Percentiles rank a stretch among this genome's conserved stretches.
Conservation (phyloP, 1,140 invertebrate genomes). For the Colletes gigas region DNA sequence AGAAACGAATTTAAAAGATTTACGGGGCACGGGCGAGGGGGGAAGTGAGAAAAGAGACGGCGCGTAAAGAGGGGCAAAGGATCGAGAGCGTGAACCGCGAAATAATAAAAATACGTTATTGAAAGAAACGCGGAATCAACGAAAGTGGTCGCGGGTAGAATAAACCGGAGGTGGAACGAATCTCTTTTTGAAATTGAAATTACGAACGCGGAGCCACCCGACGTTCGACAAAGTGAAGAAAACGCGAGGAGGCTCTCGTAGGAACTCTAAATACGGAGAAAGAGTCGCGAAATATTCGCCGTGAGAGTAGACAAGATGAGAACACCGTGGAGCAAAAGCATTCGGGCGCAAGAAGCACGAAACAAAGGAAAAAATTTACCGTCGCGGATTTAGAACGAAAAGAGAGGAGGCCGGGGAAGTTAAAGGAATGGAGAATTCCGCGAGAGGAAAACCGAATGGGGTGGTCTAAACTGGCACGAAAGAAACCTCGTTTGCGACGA, state of each 20-base stretch:
- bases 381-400: neutral
- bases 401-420: neutral
- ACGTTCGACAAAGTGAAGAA: neutral
- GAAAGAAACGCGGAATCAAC: neutral
- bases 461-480: slow-evolving; percentile 43
- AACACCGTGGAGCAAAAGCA: no score
- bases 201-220: neutral
- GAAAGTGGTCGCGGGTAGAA: neutral
- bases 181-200: neutral
- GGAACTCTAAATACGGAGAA: no score
- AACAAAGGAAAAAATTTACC: neutral
- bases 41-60: neutral
- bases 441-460: neutral
- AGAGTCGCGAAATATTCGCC: no score
- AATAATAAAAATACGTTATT: neutral
- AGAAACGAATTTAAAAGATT: neutral
- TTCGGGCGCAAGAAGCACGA: neutral
- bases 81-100: neutral
- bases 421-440: neutral
- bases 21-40: no score
- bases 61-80: no score
- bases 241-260: neutral
- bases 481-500: slow-evolving; percentile 55
- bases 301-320: no score
- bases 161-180: neutral